Percentiles rank a stretch among this genome's conserved stretches.
Conservation (phyloP, 2,888 invertebrate species). For the Plebejus argus region DNA sequence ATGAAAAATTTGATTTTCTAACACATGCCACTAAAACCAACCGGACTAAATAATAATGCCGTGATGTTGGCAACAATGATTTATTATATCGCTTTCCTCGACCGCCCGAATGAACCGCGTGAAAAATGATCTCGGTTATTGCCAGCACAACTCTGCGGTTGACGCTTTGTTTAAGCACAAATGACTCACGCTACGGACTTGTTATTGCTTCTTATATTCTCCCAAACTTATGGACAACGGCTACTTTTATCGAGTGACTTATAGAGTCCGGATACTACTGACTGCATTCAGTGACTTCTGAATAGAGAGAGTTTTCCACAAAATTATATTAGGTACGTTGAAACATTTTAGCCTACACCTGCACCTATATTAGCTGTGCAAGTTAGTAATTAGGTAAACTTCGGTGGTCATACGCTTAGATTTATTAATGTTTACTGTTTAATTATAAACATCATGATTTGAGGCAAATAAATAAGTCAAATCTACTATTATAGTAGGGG, state of each 20-base stretch:
- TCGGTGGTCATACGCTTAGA: too few species aligned
- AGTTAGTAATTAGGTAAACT: too few species aligned
- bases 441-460: too few species aligned
- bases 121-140: constrained; percentile 80
- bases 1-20: constrained; percentile 57
- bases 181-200: constrained; percentile 76
- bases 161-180: constrained; percentile 80
- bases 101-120: constrained; percentile 78
- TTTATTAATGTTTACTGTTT: too few species aligned
- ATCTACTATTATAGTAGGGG: too few species aligned
- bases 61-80: constrained; percentile 78
- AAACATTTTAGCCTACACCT: too few species aligned
- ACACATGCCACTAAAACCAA: constrained; percentile 70
- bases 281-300: not conserved
- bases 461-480: too few species aligned
- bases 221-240: not conserved
- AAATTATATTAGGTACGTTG: too few species aligned
- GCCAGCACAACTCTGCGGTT: constrained; percentile 76
- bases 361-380: too few species aligned
- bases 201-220: constrained; percentile 51
- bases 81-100: constrained; percentile 79
- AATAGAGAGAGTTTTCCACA: too few species aligned
- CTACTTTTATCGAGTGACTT: not conserved
- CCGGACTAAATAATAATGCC: constrained; percentile 76
- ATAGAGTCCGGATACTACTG: not conserved